Evolutionary conservation across 2,797 vertebrate species (phyloP).

Genomic region (Tauraco hartlaubi): DNA sequence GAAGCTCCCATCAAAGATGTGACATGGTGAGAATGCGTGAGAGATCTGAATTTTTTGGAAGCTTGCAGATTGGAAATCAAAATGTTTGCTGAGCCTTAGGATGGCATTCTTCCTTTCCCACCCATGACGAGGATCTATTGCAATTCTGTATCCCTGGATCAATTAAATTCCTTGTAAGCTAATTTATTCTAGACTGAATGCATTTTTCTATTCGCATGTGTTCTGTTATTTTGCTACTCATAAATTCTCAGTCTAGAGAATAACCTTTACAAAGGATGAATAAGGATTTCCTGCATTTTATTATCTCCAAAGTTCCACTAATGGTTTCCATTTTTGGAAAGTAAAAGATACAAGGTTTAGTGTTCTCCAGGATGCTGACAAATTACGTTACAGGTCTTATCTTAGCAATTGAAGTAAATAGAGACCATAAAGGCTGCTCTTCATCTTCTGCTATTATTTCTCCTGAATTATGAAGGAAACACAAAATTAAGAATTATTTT

Average conservation of each 20-base stretch:
- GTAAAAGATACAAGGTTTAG: background rate
- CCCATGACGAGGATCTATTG: background rate
- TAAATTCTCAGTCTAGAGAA: constrained; percentile 32
- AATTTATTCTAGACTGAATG: constrained; percentile 15
- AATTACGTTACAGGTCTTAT: background rate
- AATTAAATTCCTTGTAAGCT: constrained; percentile 3
- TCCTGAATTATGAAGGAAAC: background rate
- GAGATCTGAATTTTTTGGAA: background rate
- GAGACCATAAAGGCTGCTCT: background rate
- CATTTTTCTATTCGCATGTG: constrained; percentile 27
- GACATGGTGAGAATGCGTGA: background rate
- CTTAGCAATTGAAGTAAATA: background rate
- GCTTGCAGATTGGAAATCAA: background rate
- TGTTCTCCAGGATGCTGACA: background rate
- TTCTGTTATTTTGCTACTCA: constrained; percentile 15
- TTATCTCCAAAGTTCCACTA: background rate
- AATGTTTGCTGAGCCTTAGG: background rate
- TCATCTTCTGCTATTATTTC: background rate
- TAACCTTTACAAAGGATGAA: constrained; percentile 31
- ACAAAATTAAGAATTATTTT: background rate
- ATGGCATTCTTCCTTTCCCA: background rate
- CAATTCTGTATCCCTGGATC: background rate
- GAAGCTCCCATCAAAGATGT: background rate
- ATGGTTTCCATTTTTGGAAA: background rate
- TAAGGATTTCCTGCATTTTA: constrained; percentile 27